Base-by-base conservation (phyloP, 2,888 invertebrate genomes). In the Trachelus iudaicus region DNA sequence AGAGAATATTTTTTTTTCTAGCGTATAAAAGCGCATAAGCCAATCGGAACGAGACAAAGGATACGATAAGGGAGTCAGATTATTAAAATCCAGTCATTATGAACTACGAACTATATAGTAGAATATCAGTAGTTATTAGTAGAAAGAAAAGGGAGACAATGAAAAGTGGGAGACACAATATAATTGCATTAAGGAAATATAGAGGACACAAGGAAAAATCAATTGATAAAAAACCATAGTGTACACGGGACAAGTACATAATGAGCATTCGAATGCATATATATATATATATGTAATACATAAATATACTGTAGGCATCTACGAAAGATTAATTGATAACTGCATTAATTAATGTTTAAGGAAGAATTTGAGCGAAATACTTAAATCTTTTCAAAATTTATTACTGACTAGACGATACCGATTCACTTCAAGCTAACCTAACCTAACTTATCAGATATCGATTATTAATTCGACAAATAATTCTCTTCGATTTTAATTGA, bases 261-360 rank as follows among this genome's bases (percentile, higher is more conserved):
- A 23, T 56, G 56, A 23, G 56, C 23, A 56, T 56, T 56, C 56
- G 56, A 56, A 56, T 56, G 23, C 56, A 40, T 40, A 40, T 40
- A 40, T 40, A 40, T 15, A 40, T 34, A 34, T 34, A 34, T 34
- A 35, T 35, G 12, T 35, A 35, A 35, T 56, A 56, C 56, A 56
- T 23, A 9, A 9, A 23, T 56, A 56, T 56, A 56, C 56, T 6
- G 15, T 23, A 56, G 56, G 15, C 56, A 33, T 33, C 3, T 33
- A 33, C 33, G 33, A 3, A 33, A 33, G 3, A 33, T 33, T 33
- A 33, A 33, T 33, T 33, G 2, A 33, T 33, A 84, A 82, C 84
- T 82, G 85, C 88, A 89, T 89, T 89, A 88, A 88, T 88, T 89
- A 90, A 88, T 87, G 84, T 86, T 86, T 87, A 88, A 88, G 86